A percentile compares a stretch with the other conserved stretches of the same genome.
Evolutionary conservation across 2,888 invertebrate genomes (phyloP).

Genomic region (Diloba caeruleocephala): DNA sequence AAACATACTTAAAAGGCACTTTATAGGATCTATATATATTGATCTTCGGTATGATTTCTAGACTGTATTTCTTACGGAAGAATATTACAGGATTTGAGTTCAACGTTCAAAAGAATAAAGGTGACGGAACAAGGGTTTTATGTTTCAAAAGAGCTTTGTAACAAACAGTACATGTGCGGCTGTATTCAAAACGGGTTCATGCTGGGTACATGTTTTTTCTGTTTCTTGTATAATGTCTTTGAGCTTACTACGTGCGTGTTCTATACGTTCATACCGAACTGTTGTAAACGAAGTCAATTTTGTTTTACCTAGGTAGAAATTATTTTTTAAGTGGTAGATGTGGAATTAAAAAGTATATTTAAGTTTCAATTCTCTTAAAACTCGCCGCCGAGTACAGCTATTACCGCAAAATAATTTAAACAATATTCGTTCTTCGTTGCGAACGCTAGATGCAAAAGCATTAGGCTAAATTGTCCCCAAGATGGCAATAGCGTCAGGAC

Average conservation of each 20-base stretch:
- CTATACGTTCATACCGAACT: constrained; percentile 21
- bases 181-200: constrained; percentile 48
- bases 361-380: constrained; percentile 56
- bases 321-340: constrained; percentile 7
- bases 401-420: constrained; percentile 70
- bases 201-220: constrained; percentile 40
- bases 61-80: constrained; percentile 20
- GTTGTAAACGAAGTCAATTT: constrained; percentile 45
- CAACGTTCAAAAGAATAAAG: constrained; percentile 55
- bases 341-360: constrained; percentile 28
- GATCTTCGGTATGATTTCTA: constrained; percentile 8
- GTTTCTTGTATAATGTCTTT: constrained; percentile 46
- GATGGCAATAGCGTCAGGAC: constrained; percentile 77
- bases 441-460: constrained; percentile 71
- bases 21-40: background rate
- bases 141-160: constrained; percentile 67
- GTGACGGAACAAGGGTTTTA: constrained; percentile 62
- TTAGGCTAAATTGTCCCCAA: constrained; percentile 84
- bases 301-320: constrained; percentile 15
- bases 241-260: constrained; percentile 26
- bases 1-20: background rate
- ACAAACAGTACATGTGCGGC: constrained; percentile 50
- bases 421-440: constrained; percentile 67
- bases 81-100: constrained; percentile 37
- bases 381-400: constrained; percentile 46